phyloP scores from a whole-genome alignment of 2,113 vertebrate genomes.

The Phaetusa simplex region DNA sequence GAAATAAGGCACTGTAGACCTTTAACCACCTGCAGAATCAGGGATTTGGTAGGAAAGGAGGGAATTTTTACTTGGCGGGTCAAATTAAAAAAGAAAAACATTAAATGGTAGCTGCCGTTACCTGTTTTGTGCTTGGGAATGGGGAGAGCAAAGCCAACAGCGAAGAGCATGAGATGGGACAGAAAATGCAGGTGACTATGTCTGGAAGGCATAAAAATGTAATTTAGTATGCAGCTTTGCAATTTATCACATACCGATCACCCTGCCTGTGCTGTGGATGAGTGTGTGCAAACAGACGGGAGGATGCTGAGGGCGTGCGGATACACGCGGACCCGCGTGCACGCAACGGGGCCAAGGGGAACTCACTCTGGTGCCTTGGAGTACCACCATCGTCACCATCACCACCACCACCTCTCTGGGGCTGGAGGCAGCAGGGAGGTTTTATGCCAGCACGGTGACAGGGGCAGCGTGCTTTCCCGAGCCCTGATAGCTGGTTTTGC shows the following conservation, averaged over 20 bases:
- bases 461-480: rapidly evolving
- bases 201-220: neutral
- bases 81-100: neutral
- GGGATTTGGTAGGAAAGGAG: neutral
- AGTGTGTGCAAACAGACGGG: neutral
- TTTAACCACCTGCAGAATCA: neutral
- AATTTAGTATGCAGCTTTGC: neutral
- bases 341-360: rapidly evolving
- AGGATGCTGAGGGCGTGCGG: neutral
- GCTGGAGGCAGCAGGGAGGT: neutral
- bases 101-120: neutral
- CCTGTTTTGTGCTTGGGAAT: neutral
- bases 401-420: neutral
- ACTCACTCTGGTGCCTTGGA: neutral
- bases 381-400: neutral
- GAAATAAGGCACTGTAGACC: neutral
- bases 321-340: rapidly evolving
- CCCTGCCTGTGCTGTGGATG: neutral
- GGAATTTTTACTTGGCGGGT: neutral
- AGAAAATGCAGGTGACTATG: constrained; percentile 14
- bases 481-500: neutral
- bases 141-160: neutral
- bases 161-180: neutral
- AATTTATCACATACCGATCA: neutral
- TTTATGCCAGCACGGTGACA: rapidly evolving